phyloP scores from a whole-genome alignment of 2,113 vertebrate species.

The Forbesichthys papilliferus region DNA sequence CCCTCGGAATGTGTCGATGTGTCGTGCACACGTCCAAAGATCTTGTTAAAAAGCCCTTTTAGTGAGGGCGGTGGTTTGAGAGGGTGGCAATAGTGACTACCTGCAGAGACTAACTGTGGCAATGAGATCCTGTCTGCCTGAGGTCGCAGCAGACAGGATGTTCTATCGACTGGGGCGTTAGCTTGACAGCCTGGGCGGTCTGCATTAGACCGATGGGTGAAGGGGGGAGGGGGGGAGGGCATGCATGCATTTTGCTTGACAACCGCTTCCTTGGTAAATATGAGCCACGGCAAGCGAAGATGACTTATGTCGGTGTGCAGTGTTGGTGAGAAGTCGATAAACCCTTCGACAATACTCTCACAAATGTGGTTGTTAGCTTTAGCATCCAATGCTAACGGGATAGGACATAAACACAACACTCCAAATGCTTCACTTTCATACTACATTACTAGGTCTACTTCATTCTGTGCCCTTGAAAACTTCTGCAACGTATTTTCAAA shows the following conservation, averaged over 20 bases:
- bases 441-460: too few relatives aligned
- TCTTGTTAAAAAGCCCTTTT: constrained; percentile 1
- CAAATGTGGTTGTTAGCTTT: too few relatives aligned
- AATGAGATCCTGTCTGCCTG: background rate
- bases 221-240: constrained; percentile 60
- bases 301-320: constrained; percentile 40
- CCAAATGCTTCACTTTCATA: too few relatives aligned
- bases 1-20: constrained; percentile 7
- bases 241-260: too few relatives aligned
- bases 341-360: too few relatives aligned
- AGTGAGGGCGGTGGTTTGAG: constrained; percentile 5
- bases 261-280: constrained; percentile 14
- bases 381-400: too few relatives aligned
- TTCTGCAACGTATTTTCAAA: too few relatives aligned
- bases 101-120: constrained; percentile 16
- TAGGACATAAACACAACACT: too few relatives aligned
- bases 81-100: constrained; percentile 18
- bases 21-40: constrained; percentile 4
- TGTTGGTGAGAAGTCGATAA: constrained; percentile 20
- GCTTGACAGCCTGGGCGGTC: constrained; percentile 65
- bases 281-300: constrained; percentile 43
- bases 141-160: constrained; percentile 57
- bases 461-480: too few relatives aligned
- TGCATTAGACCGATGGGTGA: constrained; percentile 56
- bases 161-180: constrained; percentile 63